Conservation (phyloP, 2,888 invertebrate species). For the Caenorhabditis imperialis region DNA sequence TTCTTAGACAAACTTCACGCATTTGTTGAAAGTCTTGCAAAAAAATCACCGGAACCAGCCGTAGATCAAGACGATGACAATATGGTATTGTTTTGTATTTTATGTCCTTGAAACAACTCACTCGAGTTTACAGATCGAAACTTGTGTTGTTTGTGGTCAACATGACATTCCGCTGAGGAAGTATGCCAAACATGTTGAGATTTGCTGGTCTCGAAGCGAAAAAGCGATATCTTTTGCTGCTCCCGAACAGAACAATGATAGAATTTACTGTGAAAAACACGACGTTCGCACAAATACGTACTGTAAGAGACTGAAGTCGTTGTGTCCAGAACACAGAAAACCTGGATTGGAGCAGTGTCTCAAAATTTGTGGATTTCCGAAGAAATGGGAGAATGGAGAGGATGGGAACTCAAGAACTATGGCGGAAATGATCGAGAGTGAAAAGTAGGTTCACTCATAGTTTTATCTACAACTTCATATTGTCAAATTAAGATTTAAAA, state of each 20-base stretch:
- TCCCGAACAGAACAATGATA: constrained; percentile 79
- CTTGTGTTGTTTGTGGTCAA: constrained; percentile 33
- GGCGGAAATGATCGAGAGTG: constrained; percentile 30
- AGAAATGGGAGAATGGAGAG: constrained; percentile 33
- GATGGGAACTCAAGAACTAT: constrained; percentile 9
- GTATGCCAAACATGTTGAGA: constrained; percentile 66
- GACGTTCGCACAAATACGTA: constrained; percentile 87
- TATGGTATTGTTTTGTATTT: constrained; percentile 12
- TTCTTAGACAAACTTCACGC: constrained; percentile 33
- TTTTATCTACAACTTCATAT: no score
- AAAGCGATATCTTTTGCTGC: constrained; percentile 69
- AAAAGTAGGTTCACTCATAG: constrained; percentile 35
- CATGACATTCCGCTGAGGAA: constrained; percentile 24
- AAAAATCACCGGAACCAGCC: constrained; percentile 7
- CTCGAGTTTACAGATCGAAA: constrained; percentile 30
- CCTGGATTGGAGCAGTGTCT: constrained; percentile 21
- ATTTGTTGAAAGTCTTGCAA: constrained; percentile 13
- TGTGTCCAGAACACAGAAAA: constrained; percentile 91
- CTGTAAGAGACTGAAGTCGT: constrained; percentile 92
- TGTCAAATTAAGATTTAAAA: not conserved
- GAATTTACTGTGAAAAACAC: constrained; percentile 96
- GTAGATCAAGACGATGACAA: constrained; percentile 35
- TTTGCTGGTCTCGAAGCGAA: constrained; percentile 69
- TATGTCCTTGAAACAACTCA: not conserved
- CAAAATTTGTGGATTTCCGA: constrained; percentile 60